Evolutionary conservation across 1,140 invertebrate species (phyloP).

Genomic region (Heliconius melpomene): DNA sequence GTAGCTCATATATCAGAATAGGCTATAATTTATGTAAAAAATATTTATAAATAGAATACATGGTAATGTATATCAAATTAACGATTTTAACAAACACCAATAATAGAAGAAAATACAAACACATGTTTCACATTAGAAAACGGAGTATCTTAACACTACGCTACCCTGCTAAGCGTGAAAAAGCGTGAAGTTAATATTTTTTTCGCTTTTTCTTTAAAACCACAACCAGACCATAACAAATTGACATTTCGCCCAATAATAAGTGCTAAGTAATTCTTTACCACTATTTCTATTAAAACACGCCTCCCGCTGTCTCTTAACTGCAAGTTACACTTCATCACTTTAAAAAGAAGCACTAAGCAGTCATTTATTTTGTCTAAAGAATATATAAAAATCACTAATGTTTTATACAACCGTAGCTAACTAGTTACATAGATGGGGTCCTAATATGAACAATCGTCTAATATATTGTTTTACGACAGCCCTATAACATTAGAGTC

Average conservation of each 20-base stretch:
- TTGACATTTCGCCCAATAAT: slow-evolving; percentile 43
- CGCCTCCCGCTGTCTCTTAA: slow-evolving; percentile 55
- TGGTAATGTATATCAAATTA: too few species aligned
- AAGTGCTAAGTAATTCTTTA: slow-evolving; percentile 46
- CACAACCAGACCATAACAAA: slow-evolving; percentile 41
- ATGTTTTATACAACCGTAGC: slow-evolving; percentile 48
- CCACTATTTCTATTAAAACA: slow-evolving; percentile 27
- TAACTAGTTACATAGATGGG: slow-evolving; percentile 44
- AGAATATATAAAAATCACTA: slow-evolving; percentile 13
- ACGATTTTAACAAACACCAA: too few species aligned
- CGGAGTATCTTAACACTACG: too few species aligned
- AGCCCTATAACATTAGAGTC: slow-evolving; percentile 67
- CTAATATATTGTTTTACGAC: slow-evolving; percentile 77
- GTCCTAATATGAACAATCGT: slow-evolving; percentile 61
- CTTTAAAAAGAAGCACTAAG: slow-evolving; percentile 50
- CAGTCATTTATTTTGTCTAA: slow-evolving; percentile 32
- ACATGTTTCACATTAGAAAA: background rate
- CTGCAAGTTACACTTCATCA: slow-evolving; percentile 40
- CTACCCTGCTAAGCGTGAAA: too few species aligned
- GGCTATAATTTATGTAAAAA: too few species aligned
- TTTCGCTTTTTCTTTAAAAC: background rate
- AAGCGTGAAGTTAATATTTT: too few species aligned
- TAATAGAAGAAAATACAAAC: background rate
- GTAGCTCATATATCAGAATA: too few species aligned
- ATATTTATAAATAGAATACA: too few species aligned